Evolutionary conservation across 1,140 invertebrate species (phyloP), one percentile per base, ranked within the genome.

Genomic region (Lepidotrigona ventralis): DNA sequence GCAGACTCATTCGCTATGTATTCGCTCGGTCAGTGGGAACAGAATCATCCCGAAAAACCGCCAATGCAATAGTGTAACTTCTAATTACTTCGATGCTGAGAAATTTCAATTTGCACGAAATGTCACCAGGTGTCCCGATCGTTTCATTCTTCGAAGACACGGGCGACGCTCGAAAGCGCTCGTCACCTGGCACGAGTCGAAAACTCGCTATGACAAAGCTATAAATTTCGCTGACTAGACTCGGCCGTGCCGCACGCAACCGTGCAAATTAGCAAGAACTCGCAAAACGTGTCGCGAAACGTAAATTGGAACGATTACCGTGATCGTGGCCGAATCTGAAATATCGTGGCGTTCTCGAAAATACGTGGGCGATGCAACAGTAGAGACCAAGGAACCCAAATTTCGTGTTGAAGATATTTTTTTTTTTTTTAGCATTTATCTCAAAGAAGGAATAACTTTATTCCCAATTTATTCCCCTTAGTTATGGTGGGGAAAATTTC

Each of bases 141-240:
- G 12, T 33, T 26, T 19, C 4, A 5, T 33, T 68, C 26, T 17
- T 68, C 2, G 29, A 68, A 68, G 66, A 33, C 17, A 23, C 66
- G 19, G 12, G 29, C 9, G 29, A 68, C 26, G 26, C 21, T 26
- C 5, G 26, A 68, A 29, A 39, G 8, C 29, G 39, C 39, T 39
- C 2, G 66, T 68, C 29, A 68, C 17, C 66, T 68, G 29, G 66
- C 29, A 39, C 2, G 19, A 23, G 19, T 33, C 29, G 66, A 39
- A 46, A 69, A n/a, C 33, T 21, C 33, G 68, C 33, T 23, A 69
- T 46, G 33, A 23, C 68, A 46, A 69, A 69, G 68, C 68, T 46
- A 33, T 69, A 69, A 69, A 69, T 69, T 69, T 21, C 29, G 66
- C 66, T 39, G 66, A 69, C 21, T 69, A 5, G 68, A 69, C 21